Conservation (phyloP, 2,113 vertebrate species). For the Poecilia latipinna region DNA sequence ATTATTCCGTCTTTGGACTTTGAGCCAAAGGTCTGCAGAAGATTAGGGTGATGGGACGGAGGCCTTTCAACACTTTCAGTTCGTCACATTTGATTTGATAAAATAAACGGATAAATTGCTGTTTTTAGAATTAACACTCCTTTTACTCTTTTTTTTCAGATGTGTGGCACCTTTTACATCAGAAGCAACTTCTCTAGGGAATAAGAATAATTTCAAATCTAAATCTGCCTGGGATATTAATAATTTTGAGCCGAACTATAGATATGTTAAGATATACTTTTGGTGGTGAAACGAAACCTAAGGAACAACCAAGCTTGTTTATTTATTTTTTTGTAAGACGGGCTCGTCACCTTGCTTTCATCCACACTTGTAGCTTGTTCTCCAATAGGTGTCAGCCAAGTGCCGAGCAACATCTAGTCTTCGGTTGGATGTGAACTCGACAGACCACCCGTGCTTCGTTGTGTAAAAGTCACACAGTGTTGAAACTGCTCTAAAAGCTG, state of each 20-base stretch:
- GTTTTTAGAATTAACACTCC: background rate
- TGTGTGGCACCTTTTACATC: background rate
- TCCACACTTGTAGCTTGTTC: constrained; percentile 8
- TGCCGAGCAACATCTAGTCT: constrained; percentile 34
- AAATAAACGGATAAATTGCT: background rate
- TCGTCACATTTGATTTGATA: background rate
- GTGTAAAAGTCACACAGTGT: constrained; percentile 68
- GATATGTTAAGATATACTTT: background rate
- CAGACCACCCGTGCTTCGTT: constrained; percentile 65
- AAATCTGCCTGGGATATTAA: background rate
- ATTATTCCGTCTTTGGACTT: background rate
- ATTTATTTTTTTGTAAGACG: background rate
- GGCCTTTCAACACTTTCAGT: background rate
- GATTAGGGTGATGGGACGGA: background rate
- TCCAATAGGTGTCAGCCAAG: constrained; percentile 77
- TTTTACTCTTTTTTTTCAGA: background rate
- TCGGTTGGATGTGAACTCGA: constrained; percentile 29
- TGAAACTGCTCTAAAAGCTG: constrained; percentile 53
- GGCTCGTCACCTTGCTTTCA: background rate
- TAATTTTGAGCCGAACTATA: background rate
- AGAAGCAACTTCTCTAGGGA: background rate
- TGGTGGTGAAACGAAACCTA: background rate
- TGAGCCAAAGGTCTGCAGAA: background rate
- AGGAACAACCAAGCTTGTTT: background rate
- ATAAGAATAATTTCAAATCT: background rate